A percentile compares a stretch with the other conserved stretches of the same genome.
These are phyloP conservation scores for Drosophila orosa DNA, from an alignment of 1,140 invertebrate species.

Conservation along the genomic window DNA sequence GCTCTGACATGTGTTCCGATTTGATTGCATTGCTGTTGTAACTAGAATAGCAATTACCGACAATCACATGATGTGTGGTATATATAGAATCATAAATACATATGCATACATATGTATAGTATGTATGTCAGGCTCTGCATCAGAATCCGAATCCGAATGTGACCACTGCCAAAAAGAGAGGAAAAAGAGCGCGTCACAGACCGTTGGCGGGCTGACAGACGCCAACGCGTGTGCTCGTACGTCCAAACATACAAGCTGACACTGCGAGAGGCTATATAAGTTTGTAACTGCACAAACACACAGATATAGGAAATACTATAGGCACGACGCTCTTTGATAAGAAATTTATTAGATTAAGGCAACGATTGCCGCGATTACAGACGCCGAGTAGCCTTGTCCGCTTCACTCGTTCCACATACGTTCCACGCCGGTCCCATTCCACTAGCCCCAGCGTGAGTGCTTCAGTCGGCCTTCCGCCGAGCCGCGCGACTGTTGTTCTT, in stretches of 20 bases:
- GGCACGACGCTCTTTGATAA: constrained; percentile 65
- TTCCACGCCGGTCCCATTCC: constrained; percentile 25
- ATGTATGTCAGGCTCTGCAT: constrained; percentile 5
- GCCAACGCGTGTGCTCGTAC: constrained; percentile 50
- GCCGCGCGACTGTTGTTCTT: constrained; percentile 53
- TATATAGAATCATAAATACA: constrained; percentile 12
- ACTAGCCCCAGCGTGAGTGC: constrained; percentile 31
- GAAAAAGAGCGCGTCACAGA: constrained; percentile 35
- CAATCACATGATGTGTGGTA: constrained; percentile 19
- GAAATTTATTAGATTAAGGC: constrained; percentile 80
- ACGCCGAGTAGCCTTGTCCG: constrained; percentile 24
- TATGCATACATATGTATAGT: neutral
- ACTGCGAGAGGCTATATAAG: constrained; percentile 6
- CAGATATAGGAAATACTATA: constrained; percentile 24
- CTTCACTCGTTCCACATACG: constrained; percentile 8
- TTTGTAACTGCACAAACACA: constrained; percentile 5
- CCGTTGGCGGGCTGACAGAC: constrained; percentile 35
- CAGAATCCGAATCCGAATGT: constrained; percentile 1
- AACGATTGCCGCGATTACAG: constrained; percentile 72
- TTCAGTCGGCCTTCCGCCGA: constrained; percentile 63
- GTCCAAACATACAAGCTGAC: constrained; percentile 2
- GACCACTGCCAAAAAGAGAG: constrained; percentile 27
- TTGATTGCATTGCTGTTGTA: constrained; percentile 25
- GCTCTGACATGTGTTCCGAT: constrained; percentile 7
- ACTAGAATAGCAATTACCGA: constrained; percentile 30